These are phyloP conservation scores for Nomada ferruginata DNA, from an alignment of 2,888 invertebrate genomes.

Conservation along the genomic window DNA sequence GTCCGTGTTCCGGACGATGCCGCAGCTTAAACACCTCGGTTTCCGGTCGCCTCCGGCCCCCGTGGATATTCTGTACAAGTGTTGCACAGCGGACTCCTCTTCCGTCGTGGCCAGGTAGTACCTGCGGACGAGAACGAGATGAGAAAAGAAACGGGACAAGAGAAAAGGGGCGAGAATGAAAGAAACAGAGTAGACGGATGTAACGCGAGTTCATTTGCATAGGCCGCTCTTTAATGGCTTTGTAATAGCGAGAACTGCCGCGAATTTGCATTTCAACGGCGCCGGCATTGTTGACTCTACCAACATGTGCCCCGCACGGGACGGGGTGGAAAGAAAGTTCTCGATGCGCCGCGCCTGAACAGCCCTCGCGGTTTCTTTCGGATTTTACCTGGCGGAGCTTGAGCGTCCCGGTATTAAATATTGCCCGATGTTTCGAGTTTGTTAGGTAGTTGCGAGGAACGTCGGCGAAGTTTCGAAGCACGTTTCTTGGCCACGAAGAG, in stretches of 20 bases:
- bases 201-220: slow-evolving; percentile 37
- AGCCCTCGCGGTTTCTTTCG: not conserved
- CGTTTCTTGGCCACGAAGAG: too few species aligned
- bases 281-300: slow-evolving; percentile 32
- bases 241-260: slow-evolving; percentile 44
- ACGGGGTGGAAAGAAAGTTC: not conserved
- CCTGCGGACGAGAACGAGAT: slow-evolving; percentile 84
- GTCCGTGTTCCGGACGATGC: slow-evolving; percentile 85
- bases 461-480: not conserved
- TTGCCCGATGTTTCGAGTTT: slow-evolving; percentile 2
- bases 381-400: not conserved
- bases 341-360: not conserved
- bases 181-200: not conserved
- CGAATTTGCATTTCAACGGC: slow-evolving; percentile 49
- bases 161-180: not conserved
- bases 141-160: not conserved
- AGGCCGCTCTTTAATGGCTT: slow-evolving; percentile 44
- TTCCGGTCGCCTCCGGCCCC: slow-evolving; percentile 82
- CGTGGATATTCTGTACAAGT: slow-evolving; percentile 91
- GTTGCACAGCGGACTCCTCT: slow-evolving; percentile 91
- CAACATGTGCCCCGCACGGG: not conserved
- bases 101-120: slow-evolving; percentile 94
- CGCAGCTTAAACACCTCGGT: slow-evolving; percentile 91
- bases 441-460: too few species aligned
- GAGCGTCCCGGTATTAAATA: not conserved